A percentile compares a stretch with the other conserved stretches of the same genome.
Conservation (phyloP, 2,888 invertebrate genomes). For the Lysandra coridon region DNA sequence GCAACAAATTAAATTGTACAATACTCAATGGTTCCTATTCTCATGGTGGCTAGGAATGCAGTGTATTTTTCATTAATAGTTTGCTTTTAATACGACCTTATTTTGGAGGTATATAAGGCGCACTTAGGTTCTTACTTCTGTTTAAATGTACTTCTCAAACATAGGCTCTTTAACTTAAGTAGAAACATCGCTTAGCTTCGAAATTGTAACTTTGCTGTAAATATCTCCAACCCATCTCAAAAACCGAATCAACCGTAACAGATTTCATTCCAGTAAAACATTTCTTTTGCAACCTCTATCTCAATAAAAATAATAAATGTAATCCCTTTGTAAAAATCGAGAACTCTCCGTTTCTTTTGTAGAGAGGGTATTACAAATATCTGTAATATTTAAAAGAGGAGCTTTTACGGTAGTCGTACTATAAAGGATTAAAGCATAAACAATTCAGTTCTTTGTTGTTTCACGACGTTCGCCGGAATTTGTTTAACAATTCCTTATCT, state of each 20-base stretch:
- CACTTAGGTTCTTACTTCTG: too few species aligned
- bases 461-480: neutral
- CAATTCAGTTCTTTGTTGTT: constrained; percentile 23
- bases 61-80: neutral
- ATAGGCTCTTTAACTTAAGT: too few species aligned
- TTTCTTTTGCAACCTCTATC: neutral
- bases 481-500: constrained; percentile 2
- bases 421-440: constrained; percentile 24
- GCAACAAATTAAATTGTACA: constrained; percentile 23
- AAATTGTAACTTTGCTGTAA: neutral
- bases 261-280: neutral
- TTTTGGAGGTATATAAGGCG: neutral
- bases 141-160: too few species aligned
- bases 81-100: neutral
- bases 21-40: constrained; percentile 7
- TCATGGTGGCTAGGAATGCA: neutral
- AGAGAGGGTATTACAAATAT: constrained; percentile 15
- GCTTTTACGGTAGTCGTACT: neutral
- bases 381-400: constrained; percentile 24
- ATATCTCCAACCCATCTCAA: neutral
- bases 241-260: constrained; percentile 5
- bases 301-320: constrained; percentile 22
- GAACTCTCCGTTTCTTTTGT: constrained; percentile 9
- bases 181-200: neutral
- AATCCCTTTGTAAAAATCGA: constrained; percentile 17